These are phyloP conservation scores for Myxocyprinus asiaticus DNA, from an alignment of 2,113 vertebrate species.

Conservation along the genomic window DNA sequence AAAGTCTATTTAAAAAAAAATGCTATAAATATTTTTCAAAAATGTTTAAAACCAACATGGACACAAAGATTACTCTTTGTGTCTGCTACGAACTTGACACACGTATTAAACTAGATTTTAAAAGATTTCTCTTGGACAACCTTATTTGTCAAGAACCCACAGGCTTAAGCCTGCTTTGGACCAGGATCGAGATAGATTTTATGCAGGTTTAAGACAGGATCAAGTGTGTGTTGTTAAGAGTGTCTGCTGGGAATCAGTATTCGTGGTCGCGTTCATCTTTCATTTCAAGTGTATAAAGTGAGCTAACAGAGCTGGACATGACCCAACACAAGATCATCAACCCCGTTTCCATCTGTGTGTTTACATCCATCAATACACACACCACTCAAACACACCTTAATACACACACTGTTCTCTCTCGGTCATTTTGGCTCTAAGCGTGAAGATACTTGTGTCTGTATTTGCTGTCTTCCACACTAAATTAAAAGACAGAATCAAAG, in stretches of 20 bases:
- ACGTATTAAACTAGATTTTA: too few relatives aligned
- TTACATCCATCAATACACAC: slow-evolving; percentile 29
- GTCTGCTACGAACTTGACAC: too few relatives aligned
- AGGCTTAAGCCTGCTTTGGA: not conserved
- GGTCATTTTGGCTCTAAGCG: not conserved
- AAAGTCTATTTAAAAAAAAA: too few relatives aligned
- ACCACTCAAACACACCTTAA: not conserved
- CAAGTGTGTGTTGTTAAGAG: slow-evolving; percentile 3
- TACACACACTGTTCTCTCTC: not conserved
- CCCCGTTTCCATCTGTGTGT: slow-evolving; percentile 12
- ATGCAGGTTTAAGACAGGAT: not conserved
- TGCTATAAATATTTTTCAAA: too few relatives aligned
- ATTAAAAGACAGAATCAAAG: too few relatives aligned
- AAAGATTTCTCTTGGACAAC: too few relatives aligned
- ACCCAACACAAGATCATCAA: slow-evolving; percentile 34
- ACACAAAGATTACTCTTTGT: too few relatives aligned
- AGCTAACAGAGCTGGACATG: slow-evolving; percentile 13
- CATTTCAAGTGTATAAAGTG: slow-evolving; percentile 30
- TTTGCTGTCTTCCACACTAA: too few relatives aligned
- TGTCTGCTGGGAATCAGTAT: slow-evolving; percentile 2
- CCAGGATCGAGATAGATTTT: not conserved
- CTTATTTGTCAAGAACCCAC: too few relatives aligned
- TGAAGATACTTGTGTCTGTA: not conserved
- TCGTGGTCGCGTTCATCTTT: not conserved
- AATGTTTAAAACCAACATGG: too few relatives aligned